Evolutionary conservation across 2,888 invertebrate species (phyloP), one percentile per base, ranked within the genome.

Genomic region (Frankliniella intonsa): DNA sequence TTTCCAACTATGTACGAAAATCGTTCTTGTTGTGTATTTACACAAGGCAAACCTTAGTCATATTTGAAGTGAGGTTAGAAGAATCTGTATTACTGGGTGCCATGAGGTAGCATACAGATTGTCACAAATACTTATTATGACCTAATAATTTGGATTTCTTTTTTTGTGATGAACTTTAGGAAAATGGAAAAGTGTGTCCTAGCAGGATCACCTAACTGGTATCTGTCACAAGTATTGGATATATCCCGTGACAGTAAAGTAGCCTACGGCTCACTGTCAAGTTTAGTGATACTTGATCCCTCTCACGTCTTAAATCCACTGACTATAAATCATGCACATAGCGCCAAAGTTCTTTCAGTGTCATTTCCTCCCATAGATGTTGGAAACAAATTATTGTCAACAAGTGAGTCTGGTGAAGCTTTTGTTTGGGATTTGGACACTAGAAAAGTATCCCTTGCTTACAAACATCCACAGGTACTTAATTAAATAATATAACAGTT

Each of bases 381-480:
- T 76, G 69, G 69, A 25, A 76, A 22, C 25, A 76, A 22, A 25
- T 25, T 76, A 22, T 12, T 76, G 22, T 22, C 69, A 11, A 76
- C 69, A 10, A 8, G 22, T 22, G 69, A 76, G 22, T 25, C 69
- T 76, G 69, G 69, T 8, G 69, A 76, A 25, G 69, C 69, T 22
- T 25, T 22, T 76, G 69, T 76, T n/a, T 76, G 69, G 69, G 25
- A 76, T 76, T 76, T 76, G 69, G 69, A 76, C 10, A 25, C 25
- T 12, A 8, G 12, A 25, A 76, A 76, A 22, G 69, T 76, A 10
- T 22, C 25, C 8, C 25, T 76, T 8, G 69, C 25, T 25, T 76
- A 76, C 10, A 76, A 25, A 9, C 22, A 25, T 25, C 69, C 69
- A 25, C 69, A 76, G 69, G 69, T 76, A 25, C 7, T 9, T 10